phyloP scores from a whole-genome alignment of 2,797 vertebrate genomes.

The Tapera naevia region DNA sequence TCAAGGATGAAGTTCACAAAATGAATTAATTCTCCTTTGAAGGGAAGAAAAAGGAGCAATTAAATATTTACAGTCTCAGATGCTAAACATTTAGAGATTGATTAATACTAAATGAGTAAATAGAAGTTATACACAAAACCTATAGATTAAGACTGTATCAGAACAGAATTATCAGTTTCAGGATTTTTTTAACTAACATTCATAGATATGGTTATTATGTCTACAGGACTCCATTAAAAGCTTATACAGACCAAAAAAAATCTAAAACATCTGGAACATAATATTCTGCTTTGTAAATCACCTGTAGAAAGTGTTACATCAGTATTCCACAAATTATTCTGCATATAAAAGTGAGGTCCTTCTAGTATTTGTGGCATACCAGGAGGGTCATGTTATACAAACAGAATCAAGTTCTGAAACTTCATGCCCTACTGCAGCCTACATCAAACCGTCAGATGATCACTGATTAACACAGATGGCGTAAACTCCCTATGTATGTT shows the following conservation, averaged over 20 bases:
- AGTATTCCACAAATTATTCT: background rate
- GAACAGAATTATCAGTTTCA: background rate
- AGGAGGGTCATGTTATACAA: background rate
- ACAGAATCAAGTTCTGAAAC: background rate
- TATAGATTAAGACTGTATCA: background rate
- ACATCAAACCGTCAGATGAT: background rate
- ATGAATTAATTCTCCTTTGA: background rate
- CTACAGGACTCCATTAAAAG: background rate
- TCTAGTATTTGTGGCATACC: fast-evolving
- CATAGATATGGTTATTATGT: background rate
- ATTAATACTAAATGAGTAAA: background rate
- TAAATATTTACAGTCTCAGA: background rate
- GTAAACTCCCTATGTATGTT: background rate
- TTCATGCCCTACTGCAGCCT: background rate
- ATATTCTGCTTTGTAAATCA: background rate
- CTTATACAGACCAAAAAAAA: background rate
- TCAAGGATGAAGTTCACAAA: background rate
- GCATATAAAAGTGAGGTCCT: background rate
- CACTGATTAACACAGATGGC: background rate
- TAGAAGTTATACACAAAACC: background rate
- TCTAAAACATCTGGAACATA: background rate
- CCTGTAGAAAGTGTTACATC: background rate
- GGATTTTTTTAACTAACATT: background rate
- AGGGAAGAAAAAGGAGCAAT: fast-evolving
- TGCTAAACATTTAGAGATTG: background rate